Base-by-base conservation (phyloP, 2,797 vertebrate species). In the Philypnodon macrostomus region DNA sequence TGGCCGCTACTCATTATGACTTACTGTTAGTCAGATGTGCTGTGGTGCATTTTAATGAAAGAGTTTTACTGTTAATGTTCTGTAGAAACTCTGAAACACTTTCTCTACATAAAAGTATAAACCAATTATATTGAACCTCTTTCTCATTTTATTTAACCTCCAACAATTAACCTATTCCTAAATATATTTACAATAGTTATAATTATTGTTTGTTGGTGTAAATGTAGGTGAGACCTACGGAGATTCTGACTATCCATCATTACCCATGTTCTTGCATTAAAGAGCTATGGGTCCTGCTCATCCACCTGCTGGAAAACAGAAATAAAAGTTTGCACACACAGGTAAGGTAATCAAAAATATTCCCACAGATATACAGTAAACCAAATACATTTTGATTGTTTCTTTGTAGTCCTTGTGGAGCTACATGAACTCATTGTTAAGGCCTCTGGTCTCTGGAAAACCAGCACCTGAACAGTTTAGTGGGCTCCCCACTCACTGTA, bases 231-330 rank as follows among this genome's bases (percentile, higher is more conserved):
- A 92, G 94, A 53, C 92, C 92, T 14, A 93, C 93, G 14, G 95
- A 98, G 73, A 90, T 88, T 29, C 78, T 96, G 64, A 80, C 37
- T 58, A 92, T 63, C 81, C 81, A 89, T 56, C 91, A 90, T 61
- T 94, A 90, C 73, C 75, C 88, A 3, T 97, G 96, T 73, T 41
- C 64, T 36, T 98, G 96, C 73, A 75, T 93, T 68, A 96, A 93
- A 80, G 97, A 99, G 61, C 78, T 98, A 29, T 99, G 96, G 97
- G 7, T 95, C 66, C 79, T 95, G 5, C 83, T 98, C 63, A 92
- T 96, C 76, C 91, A 96, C 44, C 85, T 98, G 39, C 78, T 98
- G 58, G 90, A 95, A 53, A 73, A 94, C 75, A 91, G 93, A 79
- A 92, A 73, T 67, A 97, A 93, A 90, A 62, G 75, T 10, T 82